A percentile compares a stretch with the other conserved stretches of the same genome.
These are phyloP conservation scores for Sylvilagus bachmani DNA, from an alignment of 2,113 vertebrate species.

Conservation along the genomic window DNA sequence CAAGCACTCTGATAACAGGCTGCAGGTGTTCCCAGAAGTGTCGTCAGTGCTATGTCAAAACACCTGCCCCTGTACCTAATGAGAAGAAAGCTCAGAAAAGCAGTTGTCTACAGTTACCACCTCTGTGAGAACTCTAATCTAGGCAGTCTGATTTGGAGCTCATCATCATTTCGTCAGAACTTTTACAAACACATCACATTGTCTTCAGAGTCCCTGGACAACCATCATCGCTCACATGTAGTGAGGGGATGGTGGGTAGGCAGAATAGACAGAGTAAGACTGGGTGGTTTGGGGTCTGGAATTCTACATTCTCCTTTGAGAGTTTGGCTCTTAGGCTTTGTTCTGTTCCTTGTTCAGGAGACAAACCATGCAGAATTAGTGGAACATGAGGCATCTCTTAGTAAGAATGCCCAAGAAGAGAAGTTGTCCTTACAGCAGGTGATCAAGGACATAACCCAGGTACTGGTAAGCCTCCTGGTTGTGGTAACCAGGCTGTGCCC, in stretches of 20 bases:
- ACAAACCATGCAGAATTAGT: conserved; percentile 81
- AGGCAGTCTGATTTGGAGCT: conserved; percentile 14
- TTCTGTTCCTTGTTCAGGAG: conserved; percentile 83
- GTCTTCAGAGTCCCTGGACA: not conserved
- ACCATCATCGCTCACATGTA: accelerated
- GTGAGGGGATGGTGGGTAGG: not conserved
- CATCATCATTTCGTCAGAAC: conserved; percentile 20
- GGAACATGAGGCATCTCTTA: conserved; percentile 84
- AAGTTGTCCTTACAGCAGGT: conserved; percentile 86
- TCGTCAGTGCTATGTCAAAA: no score
- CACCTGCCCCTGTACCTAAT: no score
- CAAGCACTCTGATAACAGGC: no score
- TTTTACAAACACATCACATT: not conserved
- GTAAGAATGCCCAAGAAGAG: conserved; percentile 83
- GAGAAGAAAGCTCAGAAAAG: conserved; percentile 45
- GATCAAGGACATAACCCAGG: conserved; percentile 87
- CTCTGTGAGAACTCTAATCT: not conserved
- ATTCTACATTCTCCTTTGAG: not conserved
- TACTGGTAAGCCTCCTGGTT: conserved; percentile 58
- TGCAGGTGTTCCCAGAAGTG: no score
- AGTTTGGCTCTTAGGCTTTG: conserved; percentile 32
- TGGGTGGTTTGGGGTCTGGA: not conserved
- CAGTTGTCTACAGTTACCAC: conserved; percentile 8
- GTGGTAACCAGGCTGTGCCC: not conserved
- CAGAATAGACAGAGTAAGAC: not conserved